Evolutionary conservation across 92 coral and sea anemone genomes (phyloP).

Genomic region (Bergia sp.): DNA sequence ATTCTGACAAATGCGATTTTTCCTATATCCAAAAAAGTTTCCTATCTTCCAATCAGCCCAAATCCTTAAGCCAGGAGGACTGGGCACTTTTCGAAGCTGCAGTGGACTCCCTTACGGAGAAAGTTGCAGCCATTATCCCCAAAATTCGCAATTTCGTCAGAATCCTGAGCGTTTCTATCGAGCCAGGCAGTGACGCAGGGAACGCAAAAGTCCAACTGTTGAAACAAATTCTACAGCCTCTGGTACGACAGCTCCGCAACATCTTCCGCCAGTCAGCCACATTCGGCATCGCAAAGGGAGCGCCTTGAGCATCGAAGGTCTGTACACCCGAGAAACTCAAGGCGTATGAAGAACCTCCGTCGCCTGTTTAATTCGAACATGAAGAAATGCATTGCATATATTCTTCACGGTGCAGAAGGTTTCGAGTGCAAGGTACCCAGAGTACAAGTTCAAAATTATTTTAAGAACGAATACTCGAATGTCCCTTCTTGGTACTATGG

Average conservation of each 20-base stretch:
- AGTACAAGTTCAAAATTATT: not conserved
- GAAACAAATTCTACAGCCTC: not conserved
- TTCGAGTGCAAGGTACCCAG: not conserved
- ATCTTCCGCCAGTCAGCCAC: not conserved
- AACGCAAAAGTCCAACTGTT: not conserved
- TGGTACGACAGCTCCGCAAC: not conserved
- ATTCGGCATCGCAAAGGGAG: not conserved
- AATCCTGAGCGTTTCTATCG: not conserved
- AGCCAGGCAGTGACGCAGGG: not conserved
- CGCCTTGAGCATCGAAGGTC: not conserved
- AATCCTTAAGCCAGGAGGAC: conserved; percentile 8
- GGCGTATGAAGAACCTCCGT: conserved; percentile 15
- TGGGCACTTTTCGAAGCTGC: not conserved
- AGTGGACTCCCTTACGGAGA: not conserved
- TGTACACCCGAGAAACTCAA: not conserved
- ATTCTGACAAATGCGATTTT: not conserved
- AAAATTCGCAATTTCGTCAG: not conserved
- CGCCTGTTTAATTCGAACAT: not conserved
- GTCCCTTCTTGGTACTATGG: too few species aligned
- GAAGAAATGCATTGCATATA: not conserved
- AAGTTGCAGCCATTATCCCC: not conserved
- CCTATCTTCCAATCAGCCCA: not conserved
- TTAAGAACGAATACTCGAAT: not conserved
- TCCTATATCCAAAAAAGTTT: not conserved
- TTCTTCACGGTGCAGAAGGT: not conserved